Base-by-base conservation (phyloP, 2,888 invertebrate genomes). In the Drosophila koepferae region DNA sequence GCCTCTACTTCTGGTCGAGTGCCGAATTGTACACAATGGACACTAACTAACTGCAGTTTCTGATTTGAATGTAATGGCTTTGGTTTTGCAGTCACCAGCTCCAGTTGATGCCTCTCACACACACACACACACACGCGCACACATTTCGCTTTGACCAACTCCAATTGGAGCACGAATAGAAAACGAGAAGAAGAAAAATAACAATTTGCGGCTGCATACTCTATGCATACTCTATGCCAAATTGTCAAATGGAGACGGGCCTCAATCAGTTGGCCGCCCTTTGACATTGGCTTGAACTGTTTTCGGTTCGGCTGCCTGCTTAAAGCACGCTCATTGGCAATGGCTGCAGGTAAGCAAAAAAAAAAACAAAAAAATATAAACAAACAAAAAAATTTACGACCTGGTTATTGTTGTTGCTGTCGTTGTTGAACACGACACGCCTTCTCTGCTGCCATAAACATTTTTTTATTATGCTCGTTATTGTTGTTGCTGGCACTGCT, bases 21-120 rank as follows among this genome's bases (percentile, higher is more conserved):
- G 65, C 56, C 23, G n/a, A 55, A 28, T 51, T 48, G 71, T n/a
- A 59, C 85, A 86, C 86, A 86, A 86, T 86, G 87, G 82, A 67
- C 82, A 87, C 86, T 86, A 86, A 86, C 86, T 86, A 86, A 86
- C 89, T 84, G 80, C 79, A 59, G 54, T 59, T 75, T 70, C 86
- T 89, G 86, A 86, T 86, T 89, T 90, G 86, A 90, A 86, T 86
- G 90, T 90, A 86, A 86, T 86, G 76, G 81, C 73, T 76, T 73
- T 76, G 79, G 68, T 74, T 80, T 73, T 77, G 23, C 62, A 62
- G 59, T 51, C 31, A 38, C 23, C 16, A 46, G 20, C 36, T 2
- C 23, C 53, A 31, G 49, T n/a, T 59, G 48, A 12, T 46, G 36
- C 44, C 54, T 8, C 16, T n/a, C n/a, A n/a, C 59, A 60, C 65